Base-by-base conservation (phyloP, 1,140 invertebrate species). In the Diorhabda sublineata region DNA sequence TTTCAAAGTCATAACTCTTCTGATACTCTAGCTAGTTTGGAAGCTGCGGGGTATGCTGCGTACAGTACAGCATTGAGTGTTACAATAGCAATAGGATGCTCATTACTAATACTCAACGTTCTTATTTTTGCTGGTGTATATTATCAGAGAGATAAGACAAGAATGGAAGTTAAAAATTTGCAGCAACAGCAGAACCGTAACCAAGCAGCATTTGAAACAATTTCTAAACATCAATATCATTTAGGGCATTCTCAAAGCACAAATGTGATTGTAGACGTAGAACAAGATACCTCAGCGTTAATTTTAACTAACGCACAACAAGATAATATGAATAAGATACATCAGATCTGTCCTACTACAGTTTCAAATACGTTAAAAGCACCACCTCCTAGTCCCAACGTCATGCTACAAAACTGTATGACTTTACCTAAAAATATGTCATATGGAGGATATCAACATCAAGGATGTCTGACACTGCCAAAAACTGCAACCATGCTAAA, bases 1-100 rank as follows among this genome's bases (percentile, higher is more conserved):
- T 73, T 83, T 83, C 71, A 86, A 84, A 75, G 85, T 83, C 62
- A 85, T 57, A 85, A 88, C 45, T 83, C 86, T 61, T 82, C 85
- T 42, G 91, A 91, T 78, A 89, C 91, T 3, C 78, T 91, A 45
- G 90, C 91, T 3, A 91, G 89, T 71, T 83, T 92, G 52, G 91
- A 92, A 79, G 91, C 89, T 0, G 90, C 90, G n/a, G 89, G 90
- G 69, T 91, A 90, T 74, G 89, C 89, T 0, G 89, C 90, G 0
- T 94, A 93, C 77, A 92, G 90, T 3, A 94, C 92, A 2, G 92
- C 92, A 3, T 80, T 95, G 3, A 92, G 90, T 75, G 90, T 96
- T 4, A 95, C 93, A 3, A 93, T 96, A 70, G 92, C 92, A 2
- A 92, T 96, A 44, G 94, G 94, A 2, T 95, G 93, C 77, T 92